Percentiles rank a stretch among this genome's conserved stretches.
Evolutionary conservation across 2,888 invertebrate genomes (phyloP).

Genomic region (Xanthia icteritia): DNA sequence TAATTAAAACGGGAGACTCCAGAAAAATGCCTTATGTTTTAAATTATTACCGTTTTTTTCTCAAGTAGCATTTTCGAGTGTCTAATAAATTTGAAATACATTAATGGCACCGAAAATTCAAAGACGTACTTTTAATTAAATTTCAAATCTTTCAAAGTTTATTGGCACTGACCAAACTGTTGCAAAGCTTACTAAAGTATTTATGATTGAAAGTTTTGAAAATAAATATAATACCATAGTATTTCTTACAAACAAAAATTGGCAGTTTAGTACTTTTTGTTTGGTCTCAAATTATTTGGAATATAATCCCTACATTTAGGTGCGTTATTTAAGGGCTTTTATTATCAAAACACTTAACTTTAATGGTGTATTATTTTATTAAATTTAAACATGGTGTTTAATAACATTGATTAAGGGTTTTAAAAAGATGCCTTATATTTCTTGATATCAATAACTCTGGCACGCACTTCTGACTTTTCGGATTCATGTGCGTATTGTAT

Average conservation of each 20-base stretch:
- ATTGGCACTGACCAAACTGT: constrained; percentile 42
- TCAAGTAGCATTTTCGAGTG: constrained; percentile 46
- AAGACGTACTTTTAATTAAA: constrained; percentile 51
- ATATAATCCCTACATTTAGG: background rate
- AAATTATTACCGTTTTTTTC: constrained; percentile 77
- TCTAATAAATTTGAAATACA: constrained; percentile 60
- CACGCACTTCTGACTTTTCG: too few relatives aligned
- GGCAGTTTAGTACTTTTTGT: constrained; percentile 42
- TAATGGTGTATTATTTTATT: constrained; percentile 1
- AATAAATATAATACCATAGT: constrained; percentile 39
- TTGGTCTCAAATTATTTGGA: constrained; percentile 25
- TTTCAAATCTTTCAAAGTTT: constrained; percentile 46
- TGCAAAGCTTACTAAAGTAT: constrained; percentile 35
- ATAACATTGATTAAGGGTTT: background rate
- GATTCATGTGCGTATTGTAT: too few relatives aligned
- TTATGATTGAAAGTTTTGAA: constrained; percentile 42
- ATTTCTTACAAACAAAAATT: constrained; percentile 23
- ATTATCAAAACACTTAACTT: background rate
- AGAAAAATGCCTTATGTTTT: constrained; percentile 82
- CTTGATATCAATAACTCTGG: background rate
- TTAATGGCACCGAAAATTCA: constrained; percentile 45
- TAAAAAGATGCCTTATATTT: background rate
- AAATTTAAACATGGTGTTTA: too few relatives aligned
- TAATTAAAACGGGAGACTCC: constrained; percentile 82
- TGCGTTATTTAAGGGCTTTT: background rate